Percentiles rank a stretch among this genome's conserved stretches.
phyloP scores from a whole-genome alignment of 2,888 invertebrate species.

The Achlya flavicornis region DNA sequence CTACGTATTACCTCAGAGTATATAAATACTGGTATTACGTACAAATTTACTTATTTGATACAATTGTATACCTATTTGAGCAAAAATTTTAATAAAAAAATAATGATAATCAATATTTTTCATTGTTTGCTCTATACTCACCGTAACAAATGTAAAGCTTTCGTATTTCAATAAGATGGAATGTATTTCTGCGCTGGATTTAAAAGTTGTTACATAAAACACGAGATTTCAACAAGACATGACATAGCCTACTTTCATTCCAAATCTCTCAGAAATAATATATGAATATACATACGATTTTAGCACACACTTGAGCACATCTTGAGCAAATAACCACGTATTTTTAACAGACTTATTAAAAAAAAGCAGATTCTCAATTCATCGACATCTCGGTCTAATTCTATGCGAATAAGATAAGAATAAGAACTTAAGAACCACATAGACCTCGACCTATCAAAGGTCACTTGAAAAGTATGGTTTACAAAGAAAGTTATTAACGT shows the following conservation, averaged over 20 bases:
- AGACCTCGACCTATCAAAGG: too few relatives aligned
- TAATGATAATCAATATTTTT: not conserved
- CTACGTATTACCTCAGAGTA: too few relatives aligned
- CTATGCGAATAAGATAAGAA: too few relatives aligned
- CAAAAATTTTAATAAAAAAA: not conserved
- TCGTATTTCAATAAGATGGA: not conserved
- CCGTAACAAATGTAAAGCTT: not conserved
- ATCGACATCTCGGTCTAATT: too few relatives aligned
- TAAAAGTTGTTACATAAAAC: not conserved
- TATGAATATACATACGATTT: slow-evolving; percentile 7
- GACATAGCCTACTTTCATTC: slow-evolving; percentile 3
- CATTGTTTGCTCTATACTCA: slow-evolving; percentile 5
- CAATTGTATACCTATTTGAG: too few relatives aligned
- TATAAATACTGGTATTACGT: not conserved
- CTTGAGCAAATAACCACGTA: not conserved
- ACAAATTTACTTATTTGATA: not conserved
- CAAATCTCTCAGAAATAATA: not conserved
- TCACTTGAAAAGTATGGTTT: too few relatives aligned
- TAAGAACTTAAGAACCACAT: too few relatives aligned
- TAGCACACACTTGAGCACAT: slow-evolving; percentile 8
- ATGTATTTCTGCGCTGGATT: not conserved
- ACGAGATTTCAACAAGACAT: slow-evolving; percentile 10
- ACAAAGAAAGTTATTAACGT: too few relatives aligned
- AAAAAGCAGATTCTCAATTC: not conserved
- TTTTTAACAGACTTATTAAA: not conserved